phyloP scores from a whole-genome alignment of 2,113 vertebrate genomes.

The Pelvicachromis taeniatus region DNA sequence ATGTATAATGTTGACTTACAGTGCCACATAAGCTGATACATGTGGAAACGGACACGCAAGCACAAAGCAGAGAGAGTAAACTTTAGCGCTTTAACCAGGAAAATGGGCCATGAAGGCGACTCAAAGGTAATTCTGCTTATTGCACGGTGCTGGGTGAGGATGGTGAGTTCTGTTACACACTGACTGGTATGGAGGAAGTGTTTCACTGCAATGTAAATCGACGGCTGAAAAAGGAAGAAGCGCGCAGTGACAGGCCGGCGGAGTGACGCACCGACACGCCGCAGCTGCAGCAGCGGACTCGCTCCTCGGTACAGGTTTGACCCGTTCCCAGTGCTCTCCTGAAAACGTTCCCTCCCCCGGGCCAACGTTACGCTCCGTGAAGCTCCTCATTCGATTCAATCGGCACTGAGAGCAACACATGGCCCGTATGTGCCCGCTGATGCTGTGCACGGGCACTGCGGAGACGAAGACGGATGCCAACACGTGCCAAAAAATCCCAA shows the following conservation, averaged over 20 bases:
- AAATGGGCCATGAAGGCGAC: not conserved
- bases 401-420: not conserved
- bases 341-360: not conserved
- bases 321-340: not conserved
- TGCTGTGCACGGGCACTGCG: not conserved
- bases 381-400: not conserved
- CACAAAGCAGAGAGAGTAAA: not conserved
- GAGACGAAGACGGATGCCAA: constrained; percentile 19
- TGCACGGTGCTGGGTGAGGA: not conserved
- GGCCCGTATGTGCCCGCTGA: not conserved
- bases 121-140: not conserved
- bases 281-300: not conserved
- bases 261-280: not conserved
- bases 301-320: not conserved
- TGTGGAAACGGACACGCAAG: not conserved
- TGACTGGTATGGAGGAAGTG: constrained; percentile 15
- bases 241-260: not conserved
- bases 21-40: not conserved
- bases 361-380: not conserved
- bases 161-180: not conserved
- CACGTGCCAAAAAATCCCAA: not conserved
- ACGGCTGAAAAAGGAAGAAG: not conserved
- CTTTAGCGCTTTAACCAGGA: not conserved
- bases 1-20: not conserved
- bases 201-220: not conserved